phyloP scores from a whole-genome alignment of 2,888 invertebrate genomes.

The Autographa gamma region DNA sequence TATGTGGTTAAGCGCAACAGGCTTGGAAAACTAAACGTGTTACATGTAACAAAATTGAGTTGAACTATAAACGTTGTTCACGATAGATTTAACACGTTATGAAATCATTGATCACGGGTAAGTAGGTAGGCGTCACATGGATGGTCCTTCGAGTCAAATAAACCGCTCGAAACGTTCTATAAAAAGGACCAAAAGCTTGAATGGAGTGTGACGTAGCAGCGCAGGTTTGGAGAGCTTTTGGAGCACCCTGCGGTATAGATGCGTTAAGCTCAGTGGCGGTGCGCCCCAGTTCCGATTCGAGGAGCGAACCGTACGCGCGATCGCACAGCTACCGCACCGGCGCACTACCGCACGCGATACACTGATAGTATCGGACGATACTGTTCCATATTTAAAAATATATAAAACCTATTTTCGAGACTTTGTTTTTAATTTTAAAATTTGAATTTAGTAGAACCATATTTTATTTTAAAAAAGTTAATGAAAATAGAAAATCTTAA shows the following conservation, averaged over 20 bases:
- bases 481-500: neutral
- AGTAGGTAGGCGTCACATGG: neutral
- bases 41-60: too few species aligned
- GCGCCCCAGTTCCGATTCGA: conserved; percentile 56
- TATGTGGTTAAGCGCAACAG: neutral
- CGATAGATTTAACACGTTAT: neutral
- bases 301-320: conserved; percentile 50
- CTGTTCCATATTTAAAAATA: conserved; percentile 30
- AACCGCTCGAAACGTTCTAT: conserved; percentile 4
- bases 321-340: conserved; percentile 41
- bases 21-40: neutral
- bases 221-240: conserved; percentile 40
- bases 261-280: conserved; percentile 50
- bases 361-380: conserved; percentile 24
- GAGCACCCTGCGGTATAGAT: conserved; percentile 48
- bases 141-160: neutral
- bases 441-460: neutral
- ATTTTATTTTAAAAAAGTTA: neutral
- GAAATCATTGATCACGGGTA: neutral
- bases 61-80: neutral
- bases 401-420: conserved; percentile 5
- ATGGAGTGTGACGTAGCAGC: conserved; percentile 40
- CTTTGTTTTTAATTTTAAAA: neutral
- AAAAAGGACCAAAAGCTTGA: conserved; percentile 25
- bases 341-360: conserved; percentile 38